Base-by-base conservation (phyloP, 2,888 invertebrate genomes). In the Drosophila diplacantha region DNA sequence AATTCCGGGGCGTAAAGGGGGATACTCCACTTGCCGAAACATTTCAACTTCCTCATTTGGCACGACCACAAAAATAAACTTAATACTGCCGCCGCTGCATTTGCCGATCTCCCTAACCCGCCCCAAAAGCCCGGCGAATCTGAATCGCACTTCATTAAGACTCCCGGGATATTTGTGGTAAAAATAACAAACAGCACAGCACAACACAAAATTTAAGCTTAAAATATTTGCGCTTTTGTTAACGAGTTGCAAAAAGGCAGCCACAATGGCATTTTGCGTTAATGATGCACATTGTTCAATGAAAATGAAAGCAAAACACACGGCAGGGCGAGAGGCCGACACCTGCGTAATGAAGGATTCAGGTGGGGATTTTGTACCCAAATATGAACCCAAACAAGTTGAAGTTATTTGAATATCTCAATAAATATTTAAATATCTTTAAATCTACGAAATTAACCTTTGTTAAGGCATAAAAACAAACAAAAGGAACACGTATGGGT, bases 171-270 rank as follows among this genome's bases (percentile, higher is more conserved):
- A 70, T 67, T 67, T 67, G 55, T 49, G 69, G 74, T 69, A 83
- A 78, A 81, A 72, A 83, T 78, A 77, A 61, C 55, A 73, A 69
- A 61, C 56, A 67, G 20, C 38, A 22, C 38, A 14, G 1, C 38
- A 20, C 20, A 37, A 11, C 37, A 39, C 59, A 66, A 50, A 68
- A 55, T 66, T 39, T 73, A 84, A 74, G 65, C 74, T 81, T 72
- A 74, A 80, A 84, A 84, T 80, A 84, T 80, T 84, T 82, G 72
- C 77, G 83, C 81, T 74, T 71, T 84, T 80, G 83, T 76, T 82
- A 81, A 76, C 80, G 69, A 79, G 62, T 64, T 65, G 63, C 50
- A 68, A 69, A 57, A 65, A 53, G 57, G 60, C 67, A 65, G 43
- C n/a, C 59, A 35, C 73, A 69, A 44, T 59, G 43, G 55, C 60